Evolutionary conservation across 2,888 invertebrate genomes (phyloP).

Genomic region (Heteromyza rotundicornis): DNA sequence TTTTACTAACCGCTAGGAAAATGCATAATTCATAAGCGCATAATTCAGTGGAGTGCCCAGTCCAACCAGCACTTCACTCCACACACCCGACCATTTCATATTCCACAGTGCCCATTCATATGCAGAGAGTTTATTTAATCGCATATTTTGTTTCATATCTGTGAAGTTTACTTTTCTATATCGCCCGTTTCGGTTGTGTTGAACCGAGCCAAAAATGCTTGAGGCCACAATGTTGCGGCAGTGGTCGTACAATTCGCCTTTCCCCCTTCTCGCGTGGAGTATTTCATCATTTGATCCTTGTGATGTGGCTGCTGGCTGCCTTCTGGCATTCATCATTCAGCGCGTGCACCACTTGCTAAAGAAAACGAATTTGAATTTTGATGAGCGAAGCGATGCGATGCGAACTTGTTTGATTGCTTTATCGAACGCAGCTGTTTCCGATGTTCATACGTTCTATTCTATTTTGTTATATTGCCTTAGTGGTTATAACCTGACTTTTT

Average conservation of each 20-base stretch:
- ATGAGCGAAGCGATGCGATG: neutral
- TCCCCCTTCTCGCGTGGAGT: too few relatives aligned
- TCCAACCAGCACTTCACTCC: neutral
- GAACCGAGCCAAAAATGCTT: neutral
- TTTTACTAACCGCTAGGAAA: neutral
- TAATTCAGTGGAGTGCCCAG: neutral
- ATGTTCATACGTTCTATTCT: neutral
- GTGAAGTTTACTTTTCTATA: neutral
- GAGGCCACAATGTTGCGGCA: neutral
- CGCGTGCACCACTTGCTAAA: neutral
- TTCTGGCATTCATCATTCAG: neutral
- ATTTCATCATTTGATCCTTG: neutral
- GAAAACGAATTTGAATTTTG: neutral
- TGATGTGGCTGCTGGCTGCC: constrained; percentile 3
- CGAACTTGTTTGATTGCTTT: neutral
- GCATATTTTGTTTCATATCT: neutral
- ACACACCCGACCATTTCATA: neutral
- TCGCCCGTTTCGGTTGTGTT: neutral
- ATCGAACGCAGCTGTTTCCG: constrained; percentile 2
- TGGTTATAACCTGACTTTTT: too few relatives aligned
- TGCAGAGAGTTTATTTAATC: constrained; percentile 3
- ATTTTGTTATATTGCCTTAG: too few relatives aligned
- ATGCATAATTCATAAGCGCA: constrained; percentile 7
- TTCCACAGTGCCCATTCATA: neutral
- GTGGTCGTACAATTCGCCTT: neutral